Percentiles rank a stretch among this genome's conserved stretches.
Evolutionary conservation across 2,113 vertebrate genomes (phyloP).

Genomic region (Tragulus kanchil): DNA sequence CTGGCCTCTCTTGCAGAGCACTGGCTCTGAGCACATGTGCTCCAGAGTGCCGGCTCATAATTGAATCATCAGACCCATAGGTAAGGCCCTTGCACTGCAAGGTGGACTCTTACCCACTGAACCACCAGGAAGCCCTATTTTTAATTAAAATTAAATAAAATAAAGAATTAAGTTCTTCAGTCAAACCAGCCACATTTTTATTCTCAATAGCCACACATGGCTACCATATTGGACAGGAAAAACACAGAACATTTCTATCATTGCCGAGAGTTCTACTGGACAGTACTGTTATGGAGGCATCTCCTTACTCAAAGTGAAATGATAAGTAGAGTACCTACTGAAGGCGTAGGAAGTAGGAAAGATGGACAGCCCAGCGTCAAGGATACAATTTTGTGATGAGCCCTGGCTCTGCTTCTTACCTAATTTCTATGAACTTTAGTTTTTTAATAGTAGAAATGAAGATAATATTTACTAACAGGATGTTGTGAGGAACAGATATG

Average conservation of each 20-base stretch:
- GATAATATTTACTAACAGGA: not conserved
- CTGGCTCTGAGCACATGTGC: too few species aligned
- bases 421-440: not conserved
- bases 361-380: not conserved
- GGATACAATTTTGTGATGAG: not conserved
- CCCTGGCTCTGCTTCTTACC: not conserved
- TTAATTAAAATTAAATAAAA: constrained; percentile 44
- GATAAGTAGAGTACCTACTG: not conserved
- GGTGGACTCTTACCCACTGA: too few species aligned
- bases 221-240: not conserved
- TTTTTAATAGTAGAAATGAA: not conserved
- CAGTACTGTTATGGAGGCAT: not conserved
- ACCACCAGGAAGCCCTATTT: too few species aligned
- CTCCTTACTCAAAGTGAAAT: constrained; percentile 6
- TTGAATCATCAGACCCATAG: too few species aligned
- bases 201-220: not conserved
- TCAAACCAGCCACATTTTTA: constrained; percentile 7
- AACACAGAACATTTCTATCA: not conserved
- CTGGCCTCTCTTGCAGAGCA: too few species aligned
- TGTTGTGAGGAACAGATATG: not conserved
- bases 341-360: not conserved
- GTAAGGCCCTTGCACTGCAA: too few species aligned
- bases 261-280: not conserved
- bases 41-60: too few species aligned
- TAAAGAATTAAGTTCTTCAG: not conserved